These are phyloP conservation scores for Tethea ocularis DNA, from an alignment of 2,888 invertebrate genomes.

Conservation along the genomic window DNA sequence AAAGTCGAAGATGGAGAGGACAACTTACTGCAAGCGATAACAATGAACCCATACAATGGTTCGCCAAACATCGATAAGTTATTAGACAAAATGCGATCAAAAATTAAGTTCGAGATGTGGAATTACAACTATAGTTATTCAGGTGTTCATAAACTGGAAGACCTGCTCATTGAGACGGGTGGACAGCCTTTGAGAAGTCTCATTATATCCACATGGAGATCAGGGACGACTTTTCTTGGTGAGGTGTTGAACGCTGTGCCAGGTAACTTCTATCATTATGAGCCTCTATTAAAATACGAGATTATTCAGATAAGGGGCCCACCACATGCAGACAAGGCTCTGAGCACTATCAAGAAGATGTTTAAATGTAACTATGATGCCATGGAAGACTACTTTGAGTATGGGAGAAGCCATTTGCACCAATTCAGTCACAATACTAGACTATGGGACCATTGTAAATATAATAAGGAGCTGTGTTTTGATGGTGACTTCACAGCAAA, in stretches of 20 bases:
- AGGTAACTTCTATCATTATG: conserved; percentile 95
- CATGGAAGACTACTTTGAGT: conserved; percentile 90
- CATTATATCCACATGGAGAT: conserved; percentile 94
- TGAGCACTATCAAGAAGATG: conserved; percentile 87
- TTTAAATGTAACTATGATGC: conserved; percentile 90
- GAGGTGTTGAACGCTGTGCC: conserved; percentile 93
- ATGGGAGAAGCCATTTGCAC: conserved; percentile 90
- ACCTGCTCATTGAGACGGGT: conserved; percentile 87
- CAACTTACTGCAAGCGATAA: conserved; percentile 50
- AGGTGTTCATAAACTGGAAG: conserved; percentile 82
- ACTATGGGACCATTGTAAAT: conserved; percentile 91
- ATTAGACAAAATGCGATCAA: conserved; percentile 63
- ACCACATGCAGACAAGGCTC: conserved; percentile 86
- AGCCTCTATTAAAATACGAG: conserved; percentile 92
- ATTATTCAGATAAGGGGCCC: conserved; percentile 92
- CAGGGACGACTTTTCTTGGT: conserved; percentile 95
- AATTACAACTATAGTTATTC: conserved; percentile 67
- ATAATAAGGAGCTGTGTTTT: conserved; percentile 76
- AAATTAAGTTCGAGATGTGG: conserved; percentile 67
- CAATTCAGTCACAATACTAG: conserved; percentile 93
- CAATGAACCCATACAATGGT: conserved; percentile 68
- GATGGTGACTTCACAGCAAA: conserved; percentile 87
- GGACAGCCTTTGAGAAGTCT: conserved; percentile 90
- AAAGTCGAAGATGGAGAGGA: conserved; percentile 84
- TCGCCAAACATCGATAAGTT: conserved; percentile 67